Percentiles rank a stretch among this genome's conserved stretches.
Evolutionary conservation across 92 coral and sea anemone species (phyloP).

Genomic region (Bergia puertoricense): DNA sequence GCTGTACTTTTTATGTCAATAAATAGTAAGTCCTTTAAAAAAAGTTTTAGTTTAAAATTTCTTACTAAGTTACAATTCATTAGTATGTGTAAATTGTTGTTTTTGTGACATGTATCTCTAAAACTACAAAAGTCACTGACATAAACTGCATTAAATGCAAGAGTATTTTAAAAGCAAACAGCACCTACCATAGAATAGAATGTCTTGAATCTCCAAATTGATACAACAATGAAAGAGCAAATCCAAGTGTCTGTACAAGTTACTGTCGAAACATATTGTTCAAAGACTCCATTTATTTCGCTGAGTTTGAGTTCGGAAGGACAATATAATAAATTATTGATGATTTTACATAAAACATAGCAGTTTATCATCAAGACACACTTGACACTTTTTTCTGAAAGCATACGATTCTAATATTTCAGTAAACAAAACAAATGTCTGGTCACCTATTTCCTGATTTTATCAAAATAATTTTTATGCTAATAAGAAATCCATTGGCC

Average conservation of each 20-base stretch:
- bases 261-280: too few species aligned
- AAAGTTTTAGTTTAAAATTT: too few species aligned
- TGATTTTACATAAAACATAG: background rate
- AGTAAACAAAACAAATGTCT: background rate
- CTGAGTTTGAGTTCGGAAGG: background rate
- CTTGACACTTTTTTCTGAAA: background rate
- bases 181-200: background rate
- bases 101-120: too few species aligned
- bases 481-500: slow-evolving; percentile 22
- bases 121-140: background rate
- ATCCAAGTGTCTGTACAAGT: background rate
- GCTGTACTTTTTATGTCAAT: too few species aligned
- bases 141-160: too few species aligned
- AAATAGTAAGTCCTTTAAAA: too few species aligned
- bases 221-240: background rate
- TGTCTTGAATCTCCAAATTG: background rate
- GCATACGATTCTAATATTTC: background rate
- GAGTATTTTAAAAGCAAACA: background rate
- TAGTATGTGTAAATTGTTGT: too few species aligned
- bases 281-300: background rate
- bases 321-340: background rate
- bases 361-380: background rate
- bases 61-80: too few species aligned
- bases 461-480: slow-evolving; percentile 22
- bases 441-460: slow-evolving; percentile 16